phyloP scores from a whole-genome alignment of 2,888 invertebrate species.

The Scrobipalpa costella region DNA sequence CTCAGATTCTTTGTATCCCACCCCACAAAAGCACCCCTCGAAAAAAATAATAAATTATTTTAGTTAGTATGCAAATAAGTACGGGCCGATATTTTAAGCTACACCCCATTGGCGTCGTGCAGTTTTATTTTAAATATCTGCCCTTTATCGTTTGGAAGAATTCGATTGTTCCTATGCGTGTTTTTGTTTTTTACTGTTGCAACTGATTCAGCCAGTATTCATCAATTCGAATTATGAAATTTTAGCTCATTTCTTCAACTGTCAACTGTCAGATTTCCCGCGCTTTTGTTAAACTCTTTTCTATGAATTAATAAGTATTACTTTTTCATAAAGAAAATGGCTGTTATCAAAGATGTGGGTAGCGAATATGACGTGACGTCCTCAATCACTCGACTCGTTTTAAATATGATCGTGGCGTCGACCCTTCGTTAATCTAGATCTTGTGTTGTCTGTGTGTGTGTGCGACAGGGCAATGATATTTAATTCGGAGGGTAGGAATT shows the following conservation, averaged over 20 bases:
- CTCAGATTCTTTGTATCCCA: constrained; percentile 70
- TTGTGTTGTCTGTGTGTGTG: constrained; percentile 52
- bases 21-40: constrained; percentile 73
- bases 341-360: constrained; percentile 4
- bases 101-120: constrained; percentile 73
- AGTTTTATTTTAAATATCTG: constrained; percentile 64
- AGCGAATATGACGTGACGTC: constrained; percentile 26
- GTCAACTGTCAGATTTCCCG: constrained; percentile 12
- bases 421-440: constrained; percentile 72
- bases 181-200: constrained; percentile 23
- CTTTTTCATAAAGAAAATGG: constrained; percentile 13
- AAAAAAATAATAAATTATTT: constrained; percentile 81
- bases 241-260: constrained; percentile 2
- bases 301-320: not conserved
- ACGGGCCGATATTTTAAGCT: constrained; percentile 75
- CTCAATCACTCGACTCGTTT: constrained; percentile 31
- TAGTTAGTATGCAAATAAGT: constrained; percentile 81
- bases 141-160: constrained; percentile 68
- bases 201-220: not conserved
- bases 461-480: constrained; percentile 75
- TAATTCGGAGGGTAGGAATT: constrained; percentile 79
- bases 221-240: too few species aligned
- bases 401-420: constrained; percentile 34
- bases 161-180: constrained; percentile 33
- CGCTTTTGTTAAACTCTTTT: not conserved